A percentile compares a stretch with the other conserved stretches of the same genome.
phyloP scores from a whole-genome alignment of 2,113 vertebrate species.

The Hydrochoerus hydrochaeris region DNA sequence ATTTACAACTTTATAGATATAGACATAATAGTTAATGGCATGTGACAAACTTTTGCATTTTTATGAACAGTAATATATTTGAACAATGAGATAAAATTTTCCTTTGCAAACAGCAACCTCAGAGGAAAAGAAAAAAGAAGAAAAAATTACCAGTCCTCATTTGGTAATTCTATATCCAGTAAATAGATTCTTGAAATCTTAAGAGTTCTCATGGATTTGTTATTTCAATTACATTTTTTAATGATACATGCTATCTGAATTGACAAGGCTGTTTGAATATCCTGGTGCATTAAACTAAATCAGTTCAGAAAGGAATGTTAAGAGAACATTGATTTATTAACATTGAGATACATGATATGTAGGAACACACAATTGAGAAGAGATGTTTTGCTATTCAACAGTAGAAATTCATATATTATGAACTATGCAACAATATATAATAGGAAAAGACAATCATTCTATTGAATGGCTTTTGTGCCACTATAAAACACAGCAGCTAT shows the following conservation, averaged over 20 bases:
- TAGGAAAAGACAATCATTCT: constrained; percentile 60
- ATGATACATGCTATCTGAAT: constrained; percentile 50
- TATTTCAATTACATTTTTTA: constrained; percentile 75
- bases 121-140: background rate
- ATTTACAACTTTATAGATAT: background rate
- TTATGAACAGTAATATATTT: constrained; percentile 30
- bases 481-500: constrained; percentile 63
- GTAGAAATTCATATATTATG: constrained; percentile 63
- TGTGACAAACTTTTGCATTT: constrained; percentile 9
- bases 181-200: constrained; percentile 59
- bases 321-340: constrained; percentile 59
- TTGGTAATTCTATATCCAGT: background rate
- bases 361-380: background rate
- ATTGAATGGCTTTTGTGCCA: constrained; percentile 55
- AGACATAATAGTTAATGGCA: background rate
- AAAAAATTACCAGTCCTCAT: background rate
- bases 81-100: constrained; percentile 15
- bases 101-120: background rate
- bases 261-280: constrained; percentile 44
- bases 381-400: constrained; percentile 48
- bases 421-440: constrained; percentile 65
- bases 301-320: constrained; percentile 40
- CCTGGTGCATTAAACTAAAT: constrained; percentile 45
- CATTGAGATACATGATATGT: constrained; percentile 41
- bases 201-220: constrained; percentile 3